Conservation (phyloP, 2,113 vertebrate genomes). For the Sinocyclocheilus maitianheensis region DNA sequence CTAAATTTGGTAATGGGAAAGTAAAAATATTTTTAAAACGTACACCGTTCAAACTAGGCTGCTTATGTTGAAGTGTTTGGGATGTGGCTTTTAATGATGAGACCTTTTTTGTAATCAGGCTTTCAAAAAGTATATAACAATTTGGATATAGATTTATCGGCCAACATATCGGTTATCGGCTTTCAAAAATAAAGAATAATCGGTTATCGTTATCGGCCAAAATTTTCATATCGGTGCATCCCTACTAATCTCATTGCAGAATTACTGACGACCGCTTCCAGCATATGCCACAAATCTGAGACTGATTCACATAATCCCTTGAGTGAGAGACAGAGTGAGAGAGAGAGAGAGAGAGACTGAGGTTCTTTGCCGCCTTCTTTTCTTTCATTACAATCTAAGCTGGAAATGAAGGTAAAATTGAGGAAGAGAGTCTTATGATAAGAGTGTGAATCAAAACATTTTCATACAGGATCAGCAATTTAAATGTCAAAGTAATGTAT, state of each 20-base stretch:
- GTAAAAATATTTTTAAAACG: too few relatives aligned
- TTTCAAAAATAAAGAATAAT: too few relatives aligned
- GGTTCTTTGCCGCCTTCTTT: background rate
- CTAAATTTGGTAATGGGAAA: too few relatives aligned
- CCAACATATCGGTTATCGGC: too few relatives aligned
- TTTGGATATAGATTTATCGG: too few relatives aligned
- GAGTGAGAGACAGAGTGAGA: constrained; percentile 10
- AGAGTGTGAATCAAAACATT: background rate
- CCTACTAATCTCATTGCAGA: constrained; percentile 39
- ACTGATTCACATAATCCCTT: constrained; percentile 40
- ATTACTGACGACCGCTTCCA: constrained; percentile 29
- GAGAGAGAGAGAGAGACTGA: constrained; percentile 21
- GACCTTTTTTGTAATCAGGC: too few relatives aligned
- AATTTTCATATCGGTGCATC: too few relatives aligned
- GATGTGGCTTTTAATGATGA: too few relatives aligned
- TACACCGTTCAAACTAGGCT: too few relatives aligned
- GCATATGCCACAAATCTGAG: constrained; percentile 41
- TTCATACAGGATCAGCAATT: background rate
- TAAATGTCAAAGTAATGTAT: background rate
- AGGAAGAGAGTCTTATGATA: background rate
- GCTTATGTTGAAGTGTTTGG: too few relatives aligned
- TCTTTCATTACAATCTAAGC: background rate
- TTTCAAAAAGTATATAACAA: too few relatives aligned
- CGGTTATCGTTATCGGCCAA: too few relatives aligned
- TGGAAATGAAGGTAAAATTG: background rate